Conservation (phyloP, 2,113 vertebrate genomes). For the Plectropomus leopardus region DNA sequence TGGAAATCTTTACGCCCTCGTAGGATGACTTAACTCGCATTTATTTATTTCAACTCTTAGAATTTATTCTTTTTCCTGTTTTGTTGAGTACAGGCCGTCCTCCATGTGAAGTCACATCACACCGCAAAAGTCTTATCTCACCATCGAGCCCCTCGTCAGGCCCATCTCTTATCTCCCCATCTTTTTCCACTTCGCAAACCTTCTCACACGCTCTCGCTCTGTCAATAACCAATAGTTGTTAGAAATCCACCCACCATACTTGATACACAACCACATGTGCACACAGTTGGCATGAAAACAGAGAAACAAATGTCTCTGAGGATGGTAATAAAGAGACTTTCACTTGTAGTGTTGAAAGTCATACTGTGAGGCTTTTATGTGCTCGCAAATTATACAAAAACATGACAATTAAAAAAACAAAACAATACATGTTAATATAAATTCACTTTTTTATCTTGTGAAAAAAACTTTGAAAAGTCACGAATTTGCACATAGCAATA, state of each 20-base stretch:
- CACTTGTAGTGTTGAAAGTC: no score
- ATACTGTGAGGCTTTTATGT: neutral
- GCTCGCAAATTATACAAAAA: neutral
- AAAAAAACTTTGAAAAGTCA: no score
- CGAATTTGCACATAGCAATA: no score
- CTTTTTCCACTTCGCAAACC: constrained; percentile 72
- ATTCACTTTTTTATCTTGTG: no score
- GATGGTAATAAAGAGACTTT: neutral
- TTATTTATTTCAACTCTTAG: constrained; percentile 34
- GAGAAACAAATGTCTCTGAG: neutral
- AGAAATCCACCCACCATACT: constrained; percentile 25
- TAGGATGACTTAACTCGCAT: neutral
- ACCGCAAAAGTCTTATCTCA: constrained; percentile 63
- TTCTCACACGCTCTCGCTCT: constrained; percentile 42
- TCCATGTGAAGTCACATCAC: constrained; percentile 34
- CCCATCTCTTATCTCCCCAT: constrained; percentile 69
- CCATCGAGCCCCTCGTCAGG: constrained; percentile 55
- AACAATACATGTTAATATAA: neutral
- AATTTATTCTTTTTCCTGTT: constrained; percentile 16
- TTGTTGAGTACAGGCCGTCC: constrained; percentile 10
- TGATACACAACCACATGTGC: constrained; percentile 19
- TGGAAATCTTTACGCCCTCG: constrained; percentile 36
- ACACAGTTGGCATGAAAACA: constrained; percentile 18
- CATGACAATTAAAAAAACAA: neutral
- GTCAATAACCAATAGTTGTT: constrained; percentile 48